Evolutionary conservation across 2,888 invertebrate genomes (phyloP).

Genomic region (Azorinus chamasolen): DNA sequence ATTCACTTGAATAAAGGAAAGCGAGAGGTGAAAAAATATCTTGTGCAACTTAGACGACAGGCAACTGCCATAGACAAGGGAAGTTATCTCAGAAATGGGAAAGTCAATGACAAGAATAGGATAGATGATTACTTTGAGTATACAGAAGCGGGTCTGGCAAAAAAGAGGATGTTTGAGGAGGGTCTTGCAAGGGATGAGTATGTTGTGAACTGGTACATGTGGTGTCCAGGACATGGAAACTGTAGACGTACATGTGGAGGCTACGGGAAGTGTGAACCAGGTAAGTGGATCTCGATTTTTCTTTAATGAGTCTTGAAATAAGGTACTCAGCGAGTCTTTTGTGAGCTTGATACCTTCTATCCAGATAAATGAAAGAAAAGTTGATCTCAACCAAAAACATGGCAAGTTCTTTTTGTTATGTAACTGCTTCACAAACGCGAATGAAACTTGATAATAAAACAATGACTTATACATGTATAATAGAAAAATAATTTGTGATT

Average conservation of each 20-base stretch:
- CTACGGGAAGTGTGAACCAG: constrained; percentile 74
- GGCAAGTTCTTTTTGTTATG: too few species aligned
- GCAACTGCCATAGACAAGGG: constrained; percentile 74
- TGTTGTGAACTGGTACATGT: constrained; percentile 83
- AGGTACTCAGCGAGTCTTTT: too few species aligned
- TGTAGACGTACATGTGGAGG: constrained; percentile 82
- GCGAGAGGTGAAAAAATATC: constrained; percentile 75
- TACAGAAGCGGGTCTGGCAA: constrained; percentile 73
- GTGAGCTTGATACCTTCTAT: too few species aligned
- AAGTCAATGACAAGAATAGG: constrained; percentile 76
- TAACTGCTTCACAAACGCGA: too few species aligned
- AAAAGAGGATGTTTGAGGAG: constrained; percentile 64
- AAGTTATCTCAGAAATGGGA: constrained; percentile 76
- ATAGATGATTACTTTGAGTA: constrained; percentile 80
- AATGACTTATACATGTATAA: too few species aligned
- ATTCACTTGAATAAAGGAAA: constrained; percentile 81
- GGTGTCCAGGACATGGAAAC: constrained; percentile 83
- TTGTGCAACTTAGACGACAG: constrained; percentile 71
- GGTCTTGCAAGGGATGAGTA: constrained; percentile 76
- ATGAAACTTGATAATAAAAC: too few species aligned
- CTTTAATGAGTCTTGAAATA: too few species aligned
- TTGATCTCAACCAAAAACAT: too few species aligned
- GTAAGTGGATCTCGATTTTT: too few species aligned
- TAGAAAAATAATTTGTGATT: too few species aligned
- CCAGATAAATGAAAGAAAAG: too few species aligned